These are phyloP conservation scores for Echeneis naucrates DNA, from an alignment of 2,797 vertebrate species.

Conservation along the genomic window DNA sequence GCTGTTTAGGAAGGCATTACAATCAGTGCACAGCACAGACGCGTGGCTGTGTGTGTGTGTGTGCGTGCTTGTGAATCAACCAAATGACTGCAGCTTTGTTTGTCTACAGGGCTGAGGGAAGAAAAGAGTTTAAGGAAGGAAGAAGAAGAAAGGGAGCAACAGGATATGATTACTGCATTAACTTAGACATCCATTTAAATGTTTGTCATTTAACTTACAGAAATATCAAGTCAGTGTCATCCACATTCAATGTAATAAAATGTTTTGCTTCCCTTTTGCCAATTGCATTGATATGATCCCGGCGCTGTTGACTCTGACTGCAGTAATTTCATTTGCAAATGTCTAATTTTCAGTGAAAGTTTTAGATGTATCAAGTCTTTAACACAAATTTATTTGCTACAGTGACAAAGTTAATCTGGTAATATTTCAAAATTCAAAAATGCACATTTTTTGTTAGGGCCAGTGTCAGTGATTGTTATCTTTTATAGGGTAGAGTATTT, in stretches of 20 bases:
- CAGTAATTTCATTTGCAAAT: neutral
- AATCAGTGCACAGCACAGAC: conserved; percentile 59
- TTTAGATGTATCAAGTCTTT: neutral
- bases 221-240: neutral
- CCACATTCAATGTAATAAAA: neutral
- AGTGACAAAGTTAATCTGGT: neutral
- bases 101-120: conserved; percentile 19
- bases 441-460: neutral
- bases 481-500: neutral
- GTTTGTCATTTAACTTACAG: neutral
- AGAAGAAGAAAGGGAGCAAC: neutral
- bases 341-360: neutral
- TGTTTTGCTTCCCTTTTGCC: neutral
- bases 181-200: neutral
- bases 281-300: neutral
- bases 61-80: conserved; percentile 17
- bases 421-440: too few species aligned
- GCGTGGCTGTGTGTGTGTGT: too few species aligned
- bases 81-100: conserved; percentile 49
- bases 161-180: conserved; percentile 3
- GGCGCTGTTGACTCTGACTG: neutral
- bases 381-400: neutral
- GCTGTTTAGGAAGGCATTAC: conserved; percentile 70
- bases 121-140: conserved; percentile 2
- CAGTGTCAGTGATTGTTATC: neutral